A percentile compares a stretch with the other conserved stretches of the same genome.
phyloP scores from a whole-genome alignment of 2,113 vertebrate genomes.

The Oryzias celebensis region DNA sequence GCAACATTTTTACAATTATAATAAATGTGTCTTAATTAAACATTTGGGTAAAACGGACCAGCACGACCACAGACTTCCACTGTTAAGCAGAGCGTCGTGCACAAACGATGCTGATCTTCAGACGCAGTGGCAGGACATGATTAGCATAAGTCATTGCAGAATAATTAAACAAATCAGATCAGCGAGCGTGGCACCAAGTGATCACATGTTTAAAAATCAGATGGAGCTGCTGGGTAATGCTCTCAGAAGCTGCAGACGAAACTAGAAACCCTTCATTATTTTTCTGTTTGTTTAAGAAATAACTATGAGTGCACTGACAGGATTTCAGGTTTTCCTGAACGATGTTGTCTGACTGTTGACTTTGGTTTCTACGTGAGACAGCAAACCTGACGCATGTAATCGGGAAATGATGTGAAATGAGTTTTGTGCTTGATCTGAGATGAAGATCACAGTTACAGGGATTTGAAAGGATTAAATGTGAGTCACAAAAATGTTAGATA shows the following conservation, averaged over 20 bases:
- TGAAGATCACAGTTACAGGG: too few relatives aligned
- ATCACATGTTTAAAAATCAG: neutral
- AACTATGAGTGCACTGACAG: too few relatives aligned
- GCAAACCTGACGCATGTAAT: neutral
- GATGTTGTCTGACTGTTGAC: neutral
- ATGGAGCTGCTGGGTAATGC: neutral
- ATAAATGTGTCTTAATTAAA: conserved; percentile 38
- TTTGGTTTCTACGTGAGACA: neutral
- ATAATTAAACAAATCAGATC: conserved; percentile 27
- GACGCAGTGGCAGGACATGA: conserved; percentile 23
- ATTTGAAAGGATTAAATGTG: too few relatives aligned
- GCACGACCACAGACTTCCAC: conserved; percentile 9
- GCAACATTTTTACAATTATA: conserved; percentile 33
- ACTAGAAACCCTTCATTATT: conserved; percentile 2
- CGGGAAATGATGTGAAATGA: too few relatives aligned
- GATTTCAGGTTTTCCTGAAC: neutral
- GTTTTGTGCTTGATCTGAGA: too few relatives aligned
- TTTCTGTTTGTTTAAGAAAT: too few relatives aligned
- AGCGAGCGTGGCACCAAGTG: neutral
- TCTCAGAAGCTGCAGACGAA: neutral
- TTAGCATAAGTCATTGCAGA: conserved; percentile 34
- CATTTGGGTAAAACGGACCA: conserved; percentile 22
- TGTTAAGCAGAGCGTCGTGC: conserved; percentile 35
- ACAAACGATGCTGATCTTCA: conserved; percentile 29
- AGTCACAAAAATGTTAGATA: too few relatives aligned